phyloP scores from a whole-genome alignment of 2,888 invertebrate genomes.

The Euzophera pinguis region DNA sequence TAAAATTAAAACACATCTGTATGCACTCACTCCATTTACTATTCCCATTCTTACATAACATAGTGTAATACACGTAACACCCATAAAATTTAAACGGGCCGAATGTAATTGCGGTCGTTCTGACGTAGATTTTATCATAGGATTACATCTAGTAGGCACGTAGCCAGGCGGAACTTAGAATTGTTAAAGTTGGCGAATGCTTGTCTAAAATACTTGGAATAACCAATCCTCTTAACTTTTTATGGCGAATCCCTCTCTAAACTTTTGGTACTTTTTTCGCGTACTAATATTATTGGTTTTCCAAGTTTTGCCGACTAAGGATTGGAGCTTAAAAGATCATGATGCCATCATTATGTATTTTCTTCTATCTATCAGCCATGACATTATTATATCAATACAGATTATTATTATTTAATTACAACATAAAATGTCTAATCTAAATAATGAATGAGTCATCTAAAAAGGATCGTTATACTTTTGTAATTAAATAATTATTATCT shows the following conservation, averaged over 20 bases:
- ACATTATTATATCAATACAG: neutral
- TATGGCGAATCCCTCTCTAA: neutral
- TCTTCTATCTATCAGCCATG: neutral
- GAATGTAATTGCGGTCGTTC: conserved; percentile 39
- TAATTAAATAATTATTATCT: too few relatives aligned
- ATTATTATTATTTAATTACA: too few relatives aligned
- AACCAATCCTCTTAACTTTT: neutral
- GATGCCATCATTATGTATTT: neutral
- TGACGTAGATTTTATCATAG: conserved; percentile 44
- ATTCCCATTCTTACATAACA: conserved; percentile 31
- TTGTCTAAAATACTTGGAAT: neutral
- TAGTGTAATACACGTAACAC: conserved; percentile 33
- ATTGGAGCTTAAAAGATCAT: neutral
- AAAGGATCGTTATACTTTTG: too few relatives aligned
- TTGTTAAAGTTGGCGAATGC: conserved; percentile 25
- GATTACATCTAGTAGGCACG: conserved; percentile 38
- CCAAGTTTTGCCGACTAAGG: neutral
- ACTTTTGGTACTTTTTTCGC: neutral
- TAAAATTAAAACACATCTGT: conserved; percentile 17
- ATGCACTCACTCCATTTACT: conserved; percentile 5
- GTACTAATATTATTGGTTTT: neutral
- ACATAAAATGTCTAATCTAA: too few relatives aligned
- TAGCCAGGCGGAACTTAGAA: conserved; percentile 35
- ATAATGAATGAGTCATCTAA: too few relatives aligned
- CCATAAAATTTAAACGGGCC: conserved; percentile 38